These are phyloP conservation scores for Campoplex capitator DNA, from an alignment of 2,888 invertebrate species.

Conservation along the genomic window DNA sequence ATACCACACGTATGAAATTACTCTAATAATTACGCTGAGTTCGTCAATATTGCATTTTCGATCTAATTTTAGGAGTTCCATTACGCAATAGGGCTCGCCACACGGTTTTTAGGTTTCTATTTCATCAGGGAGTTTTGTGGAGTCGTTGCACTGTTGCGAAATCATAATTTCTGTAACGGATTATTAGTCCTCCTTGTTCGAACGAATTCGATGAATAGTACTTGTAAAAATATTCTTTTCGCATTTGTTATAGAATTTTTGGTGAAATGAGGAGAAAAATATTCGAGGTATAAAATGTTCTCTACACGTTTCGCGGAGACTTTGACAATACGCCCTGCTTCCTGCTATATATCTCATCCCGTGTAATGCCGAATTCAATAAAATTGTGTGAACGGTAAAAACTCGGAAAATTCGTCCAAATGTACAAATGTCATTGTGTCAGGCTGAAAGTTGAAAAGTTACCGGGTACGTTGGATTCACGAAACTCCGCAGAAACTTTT, in stretches of 20 bases:
- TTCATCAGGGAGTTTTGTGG: too few relatives aligned
- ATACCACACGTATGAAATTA: conserved; percentile 17
- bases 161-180: background rate
- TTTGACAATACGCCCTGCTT: background rate
- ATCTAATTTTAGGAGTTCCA: background rate
- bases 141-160: too few relatives aligned
- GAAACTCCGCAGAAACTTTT: conserved; percentile 1
- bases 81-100: too few relatives aligned
- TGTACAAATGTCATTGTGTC: conserved; percentile 44
- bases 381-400: conserved; percentile 33
- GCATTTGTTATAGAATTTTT: background rate
- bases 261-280: background rate
- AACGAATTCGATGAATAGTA: background rate
- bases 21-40: conserved; percentile 12
- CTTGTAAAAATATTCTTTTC: background rate
- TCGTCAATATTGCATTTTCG: background rate
- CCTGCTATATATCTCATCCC: background rate
- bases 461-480: background rate
- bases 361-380: conserved; percentile 1
- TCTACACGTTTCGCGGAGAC: background rate
- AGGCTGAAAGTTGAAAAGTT: conserved; percentile 40
- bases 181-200: background rate
- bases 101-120: too few relatives aligned
- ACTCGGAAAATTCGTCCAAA: conserved; percentile 41
- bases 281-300: background rate